phyloP scores from a whole-genome alignment of 2,888 invertebrate species.

The Volucella zonaria region DNA sequence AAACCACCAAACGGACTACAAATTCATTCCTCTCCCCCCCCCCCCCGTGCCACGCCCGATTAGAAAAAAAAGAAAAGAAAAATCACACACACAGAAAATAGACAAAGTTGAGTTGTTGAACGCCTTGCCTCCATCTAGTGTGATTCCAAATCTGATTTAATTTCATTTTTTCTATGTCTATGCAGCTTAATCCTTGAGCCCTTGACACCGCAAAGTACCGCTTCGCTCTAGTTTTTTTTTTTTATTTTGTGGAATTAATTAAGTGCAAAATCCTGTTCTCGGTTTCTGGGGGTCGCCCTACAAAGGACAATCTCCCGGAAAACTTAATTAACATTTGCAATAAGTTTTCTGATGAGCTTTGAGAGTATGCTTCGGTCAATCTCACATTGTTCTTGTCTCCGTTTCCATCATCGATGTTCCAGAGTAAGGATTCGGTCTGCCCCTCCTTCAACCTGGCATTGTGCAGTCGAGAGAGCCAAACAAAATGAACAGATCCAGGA shows the following conservation, averaged over 20 bases:
- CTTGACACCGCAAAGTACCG: conserved; percentile 22
- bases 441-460: background rate
- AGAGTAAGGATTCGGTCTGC: background rate
- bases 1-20: conserved; percentile 39
- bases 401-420: conserved; percentile 12
- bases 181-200: conserved; percentile 33
- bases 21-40: conserved; percentile 17
- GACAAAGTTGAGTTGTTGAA: conserved; percentile 57
- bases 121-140: conserved; percentile 41
- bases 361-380: conserved; percentile 43
- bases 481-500: background rate
- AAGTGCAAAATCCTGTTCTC: conserved; percentile 67
- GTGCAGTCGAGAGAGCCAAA: conserved; percentile 1
- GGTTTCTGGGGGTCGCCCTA: conserved; percentile 39
- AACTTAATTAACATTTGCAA: conserved; percentile 73
- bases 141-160: conserved; percentile 56
- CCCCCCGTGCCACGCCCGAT: background rate
- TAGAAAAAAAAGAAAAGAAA: conserved; percentile 11
- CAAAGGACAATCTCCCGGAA: conserved; percentile 61
- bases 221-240: conserved; percentile 32
- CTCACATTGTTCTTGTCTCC: conserved; percentile 3
- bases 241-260: conserved; percentile 56
- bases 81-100: background rate
- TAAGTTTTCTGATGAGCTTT: conserved; percentile 70
- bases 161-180: conserved; percentile 36